These are phyloP conservation scores for Acanthurus lineatus DNA, from an alignment of 2,797 vertebrate genomes.

Conservation along the genomic window DNA sequence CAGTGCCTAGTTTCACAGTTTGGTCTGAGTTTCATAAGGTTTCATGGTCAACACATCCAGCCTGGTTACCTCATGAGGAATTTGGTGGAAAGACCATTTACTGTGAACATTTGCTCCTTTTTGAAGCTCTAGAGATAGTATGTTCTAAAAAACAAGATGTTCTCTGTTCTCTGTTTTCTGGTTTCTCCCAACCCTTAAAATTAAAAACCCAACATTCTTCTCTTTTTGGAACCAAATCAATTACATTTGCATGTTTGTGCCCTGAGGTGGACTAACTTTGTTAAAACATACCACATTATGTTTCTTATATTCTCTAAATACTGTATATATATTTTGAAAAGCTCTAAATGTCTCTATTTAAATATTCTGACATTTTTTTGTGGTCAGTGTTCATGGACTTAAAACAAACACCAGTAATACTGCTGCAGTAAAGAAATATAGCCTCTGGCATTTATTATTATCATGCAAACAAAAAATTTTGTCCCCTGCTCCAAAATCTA, in stretches of 20 bases:
- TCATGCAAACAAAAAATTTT: neutral
- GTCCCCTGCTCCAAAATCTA: neutral
- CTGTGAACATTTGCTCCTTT: neutral
- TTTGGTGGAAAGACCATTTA: slow-evolving; percentile 24
- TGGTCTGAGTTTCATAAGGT: no score
- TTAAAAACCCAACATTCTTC: neutral
- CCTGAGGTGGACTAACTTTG: neutral
- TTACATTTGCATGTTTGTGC: neutral
- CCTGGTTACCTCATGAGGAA: no score
- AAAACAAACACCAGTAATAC: neutral
- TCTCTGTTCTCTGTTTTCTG: neutral
- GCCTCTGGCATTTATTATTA: no score
- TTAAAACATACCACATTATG: neutral
- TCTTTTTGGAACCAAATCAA: neutral
- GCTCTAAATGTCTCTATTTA: neutral
- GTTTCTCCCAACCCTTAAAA: neutral
- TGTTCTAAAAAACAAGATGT: neutral
- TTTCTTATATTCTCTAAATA: neutral
- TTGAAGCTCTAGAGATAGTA: neutral
- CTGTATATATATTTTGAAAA: no score
- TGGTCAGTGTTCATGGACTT: no score
- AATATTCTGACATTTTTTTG: neutral
- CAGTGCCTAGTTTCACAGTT: no score
- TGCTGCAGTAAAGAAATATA: neutral
- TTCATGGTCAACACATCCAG: no score